Base-by-base conservation (phyloP, 2,113 vertebrate species). In the Xyliphius kryptos region DNA sequence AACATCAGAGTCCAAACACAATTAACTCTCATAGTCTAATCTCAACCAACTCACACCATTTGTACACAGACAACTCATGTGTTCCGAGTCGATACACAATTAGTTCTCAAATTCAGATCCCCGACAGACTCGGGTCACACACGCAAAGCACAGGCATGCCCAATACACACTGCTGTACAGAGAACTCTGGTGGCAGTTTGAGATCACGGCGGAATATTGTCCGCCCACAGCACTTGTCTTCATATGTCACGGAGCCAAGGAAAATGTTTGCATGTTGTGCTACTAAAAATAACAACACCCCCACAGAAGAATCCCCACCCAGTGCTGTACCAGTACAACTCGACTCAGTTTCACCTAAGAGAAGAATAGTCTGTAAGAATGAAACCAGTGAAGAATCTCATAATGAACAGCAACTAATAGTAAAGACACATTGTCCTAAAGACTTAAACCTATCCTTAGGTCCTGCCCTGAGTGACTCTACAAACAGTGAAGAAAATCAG, bases 201-300 rank as follows among this genome's bases (percentile, higher is more conserved):
- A 90, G 84, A 83, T 86, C 82, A 12, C 89, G 85, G 74, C 82
- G 90, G 76, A 91, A 81, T 56, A 85, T 92, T 74, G 87, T 93
- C n/a, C 91, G 87, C 43, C 92, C 93, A 54, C 87, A 88, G 3
- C 86, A 89, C 76, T 94, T 89, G 63, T 92, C 91, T 38, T 87
- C 92, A 11, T 97, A 92, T 65, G 88, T 97, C 46, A 94, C 89
- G 15, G 91, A 92, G 72, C 83, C 83, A 53, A 80, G 82, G 57
- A 85, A 85, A 46, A 87, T 86, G 85, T 84, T 77, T 72, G 82
- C n/a, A n/a, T n/a, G n/a, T n/a, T n/a, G n/a, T n/a, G n/a, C n/a
- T n/a, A n/a, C n/a, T n/a, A n/a, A n/a, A n/a, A n/a, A n/a, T n/a
- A n/a, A n/a, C n/a, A n/a, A n/a, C n/a, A n/a, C n/a, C 49, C 76